Evolutionary conservation across 1,140 invertebrate genomes (phyloP), one percentile per base, ranked within the genome.

Genomic region (Nylanderia fulva): DNA sequence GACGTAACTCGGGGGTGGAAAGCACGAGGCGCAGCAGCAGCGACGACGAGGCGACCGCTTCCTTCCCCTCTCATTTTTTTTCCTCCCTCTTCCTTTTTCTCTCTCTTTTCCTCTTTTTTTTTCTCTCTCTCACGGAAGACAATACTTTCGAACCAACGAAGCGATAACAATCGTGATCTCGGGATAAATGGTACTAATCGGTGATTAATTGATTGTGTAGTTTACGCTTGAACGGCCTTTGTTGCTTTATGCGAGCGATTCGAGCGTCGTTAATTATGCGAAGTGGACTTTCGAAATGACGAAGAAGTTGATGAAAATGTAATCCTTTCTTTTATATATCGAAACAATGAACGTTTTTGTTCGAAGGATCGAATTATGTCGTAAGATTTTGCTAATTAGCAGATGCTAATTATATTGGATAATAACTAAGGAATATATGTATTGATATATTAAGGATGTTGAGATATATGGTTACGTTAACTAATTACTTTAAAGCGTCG

Each of bases 1-100:
- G 88, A 85, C 80, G 87, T 80, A 74, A 80, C 86, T 83, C 80
- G 77, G 88, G 87, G 87, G 86, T 88, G 86, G 86, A 85, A 88
- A 88, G 87, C 86, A 88, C 90, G 83, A 85, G 90, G 87, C 77
- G 86, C 71, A 68, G 61, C 85, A 85, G 75, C 86, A 85, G 58
- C 86, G 84, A 90, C 71, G 86, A 91, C 86, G 89, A 87, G 79
- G 84, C 86, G 69, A 69, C 76, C 82, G 75, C 79, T 85, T 89
- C 82, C 77, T 66, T 66, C 72, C 63, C 48, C 77, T 83, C 76
- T 69, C 58, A 63, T 80, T 82, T 82, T 80, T 66, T 80, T 39
- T 29, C 5, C 15, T 11, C 33, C 11, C 7, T 36, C 7, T 54
- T 24, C 7, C 39, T 74, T 21, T 36, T 18, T 42, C 9, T 29